Evolutionary conservation across 2,888 invertebrate species (phyloP).

Genomic region (Athalia circularis): DNA sequence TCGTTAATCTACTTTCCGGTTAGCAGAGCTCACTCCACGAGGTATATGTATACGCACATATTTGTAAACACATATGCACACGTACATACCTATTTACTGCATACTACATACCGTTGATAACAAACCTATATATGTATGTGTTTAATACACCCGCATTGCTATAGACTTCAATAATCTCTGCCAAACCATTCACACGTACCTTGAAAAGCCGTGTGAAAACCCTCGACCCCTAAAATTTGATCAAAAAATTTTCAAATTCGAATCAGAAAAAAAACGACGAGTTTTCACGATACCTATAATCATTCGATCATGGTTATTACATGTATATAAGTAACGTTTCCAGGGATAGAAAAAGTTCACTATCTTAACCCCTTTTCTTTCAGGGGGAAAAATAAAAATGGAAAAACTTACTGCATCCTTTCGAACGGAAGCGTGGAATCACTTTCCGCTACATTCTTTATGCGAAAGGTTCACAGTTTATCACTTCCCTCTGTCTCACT

Average conservation of each 20-base stretch:
- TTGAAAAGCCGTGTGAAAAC: no score
- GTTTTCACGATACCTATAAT: no score
- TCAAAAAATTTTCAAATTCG: no score
- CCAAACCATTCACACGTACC: no score
- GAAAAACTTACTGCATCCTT: not conserved
- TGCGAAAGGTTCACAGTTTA: conserved; percentile 27
- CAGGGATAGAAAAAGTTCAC: not conserved
- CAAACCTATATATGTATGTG: no score
- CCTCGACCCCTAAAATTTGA: no score
- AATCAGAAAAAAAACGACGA: no score
- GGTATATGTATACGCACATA: not conserved
- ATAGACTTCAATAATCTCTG: no score
- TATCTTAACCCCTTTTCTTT: conserved; percentile 7
- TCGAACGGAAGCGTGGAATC: conserved; percentile 34
- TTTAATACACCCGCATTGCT: no score
- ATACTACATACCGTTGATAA: not conserved
- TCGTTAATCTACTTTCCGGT: conserved; percentile 38
- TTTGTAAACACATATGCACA: not conserved
- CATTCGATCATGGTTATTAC: not conserved
- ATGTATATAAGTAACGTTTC: not conserved
- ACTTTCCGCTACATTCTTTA: conserved; percentile 34
- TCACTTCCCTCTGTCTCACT: conserved; percentile 26
- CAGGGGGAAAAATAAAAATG: not conserved
- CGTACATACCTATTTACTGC: not conserved
- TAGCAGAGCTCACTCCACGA: not conserved